Conservation (phyloP, 2,113 vertebrate genomes). For the Podilymbus podiceps region DNA sequence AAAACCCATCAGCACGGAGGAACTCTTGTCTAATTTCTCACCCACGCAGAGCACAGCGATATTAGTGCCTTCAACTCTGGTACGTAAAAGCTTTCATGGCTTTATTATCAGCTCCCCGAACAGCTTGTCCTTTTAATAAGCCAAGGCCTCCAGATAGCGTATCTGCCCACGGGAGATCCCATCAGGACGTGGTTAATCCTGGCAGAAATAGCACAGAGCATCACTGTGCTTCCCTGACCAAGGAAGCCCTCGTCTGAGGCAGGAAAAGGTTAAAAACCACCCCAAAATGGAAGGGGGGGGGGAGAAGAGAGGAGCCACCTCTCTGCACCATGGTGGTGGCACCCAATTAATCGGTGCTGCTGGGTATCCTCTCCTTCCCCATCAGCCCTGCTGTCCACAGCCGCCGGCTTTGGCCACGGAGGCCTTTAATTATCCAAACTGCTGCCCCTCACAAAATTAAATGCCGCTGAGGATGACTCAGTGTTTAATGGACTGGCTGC, state of each 20-base stretch:
- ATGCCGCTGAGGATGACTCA: constrained; percentile 46
- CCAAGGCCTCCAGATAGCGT: constrained; percentile 7
- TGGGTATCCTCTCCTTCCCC: not conserved
- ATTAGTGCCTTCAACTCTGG: constrained; percentile 49
- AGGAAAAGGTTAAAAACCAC: not conserved
- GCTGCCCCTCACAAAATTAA: constrained; percentile 58
- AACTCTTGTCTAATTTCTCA: constrained; percentile 69
- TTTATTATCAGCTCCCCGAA: constrained; percentile 37
- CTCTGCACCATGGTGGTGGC: not conserved
- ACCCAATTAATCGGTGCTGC: not conserved
- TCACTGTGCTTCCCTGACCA: not conserved
- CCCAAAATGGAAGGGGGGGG: not conserved
- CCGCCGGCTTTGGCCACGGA: not conserved
- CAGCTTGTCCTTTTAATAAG: constrained; percentile 57
- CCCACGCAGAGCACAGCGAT: constrained; percentile 60
- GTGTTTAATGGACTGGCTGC: constrained; percentile 61
- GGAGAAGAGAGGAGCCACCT: not conserved
- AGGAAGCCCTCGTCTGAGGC: not conserved
- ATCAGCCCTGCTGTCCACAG: not conserved
- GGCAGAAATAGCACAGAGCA: not conserved
- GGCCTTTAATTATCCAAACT: constrained; percentile 66
- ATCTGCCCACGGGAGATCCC: constrained; percentile 38
- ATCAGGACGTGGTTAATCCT: not conserved
- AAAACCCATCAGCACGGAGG: not conserved
- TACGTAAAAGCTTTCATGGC: constrained; percentile 52